These are phyloP conservation scores for Rhagoletis pomonella DNA, from an alignment of 1,140 invertebrate genomes.

Conservation along the genomic window DNA sequence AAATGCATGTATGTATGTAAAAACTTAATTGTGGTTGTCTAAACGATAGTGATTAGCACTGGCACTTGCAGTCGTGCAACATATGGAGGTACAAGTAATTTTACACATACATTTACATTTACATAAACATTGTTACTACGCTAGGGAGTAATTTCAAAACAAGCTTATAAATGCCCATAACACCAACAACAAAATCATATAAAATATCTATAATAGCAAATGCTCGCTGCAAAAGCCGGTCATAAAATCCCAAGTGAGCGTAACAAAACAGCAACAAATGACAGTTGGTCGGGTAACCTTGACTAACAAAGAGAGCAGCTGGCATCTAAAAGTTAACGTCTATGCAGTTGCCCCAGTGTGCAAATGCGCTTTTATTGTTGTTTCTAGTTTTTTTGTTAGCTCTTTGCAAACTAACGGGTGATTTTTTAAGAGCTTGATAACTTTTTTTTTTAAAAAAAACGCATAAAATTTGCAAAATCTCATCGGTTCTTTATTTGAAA, in stretches of 20 bases:
- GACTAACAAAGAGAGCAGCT: conserved; percentile 18
- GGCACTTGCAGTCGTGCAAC: conserved; percentile 14
- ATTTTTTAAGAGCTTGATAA: too few relatives aligned
- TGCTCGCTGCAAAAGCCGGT: background rate
- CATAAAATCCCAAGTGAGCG: conserved; percentile 28
- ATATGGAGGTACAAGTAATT: background rate
- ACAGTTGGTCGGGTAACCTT: conserved; percentile 4
- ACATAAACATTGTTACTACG: conserved; percentile 10
- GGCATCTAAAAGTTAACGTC: background rate
- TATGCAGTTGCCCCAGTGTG: background rate
- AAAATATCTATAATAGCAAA: conserved; percentile 26
- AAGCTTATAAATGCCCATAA: conserved; percentile 1
- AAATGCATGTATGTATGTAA: background rate
- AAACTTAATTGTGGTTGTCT: conserved; percentile 12
- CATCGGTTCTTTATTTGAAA: too few relatives aligned
- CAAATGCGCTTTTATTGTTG: too few relatives aligned
- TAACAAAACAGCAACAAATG: background rate
- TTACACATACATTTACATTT: background rate
- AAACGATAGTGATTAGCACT: conserved; percentile 29
- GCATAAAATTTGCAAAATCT: too few relatives aligned
- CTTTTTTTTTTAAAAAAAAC: too few relatives aligned
- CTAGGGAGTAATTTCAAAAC: background rate
- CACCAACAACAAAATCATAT: background rate
- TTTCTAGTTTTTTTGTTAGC: too few relatives aligned
- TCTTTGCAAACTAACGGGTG: too few relatives aligned